Conservation (phyloP, 2,888 invertebrate species). For the Ichneumoninae sp. region DNA sequence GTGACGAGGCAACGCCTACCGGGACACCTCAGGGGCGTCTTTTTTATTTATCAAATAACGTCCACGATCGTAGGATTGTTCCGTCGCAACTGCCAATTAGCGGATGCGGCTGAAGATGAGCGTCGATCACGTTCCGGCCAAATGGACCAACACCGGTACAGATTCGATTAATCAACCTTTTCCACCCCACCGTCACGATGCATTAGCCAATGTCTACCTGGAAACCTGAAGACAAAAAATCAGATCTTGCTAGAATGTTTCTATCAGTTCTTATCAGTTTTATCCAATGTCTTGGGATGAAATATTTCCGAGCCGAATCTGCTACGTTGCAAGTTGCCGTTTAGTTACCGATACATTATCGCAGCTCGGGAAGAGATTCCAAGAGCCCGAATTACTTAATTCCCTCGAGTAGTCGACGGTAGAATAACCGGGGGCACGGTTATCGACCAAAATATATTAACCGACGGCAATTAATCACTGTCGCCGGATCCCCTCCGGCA, state of each 20-base stretch:
- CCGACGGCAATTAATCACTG: constrained; percentile 35
- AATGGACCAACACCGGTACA: background rate
- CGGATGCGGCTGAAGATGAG: constrained; percentile 37
- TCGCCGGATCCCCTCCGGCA: constrained; percentile 8
- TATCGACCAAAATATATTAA: constrained; percentile 21
- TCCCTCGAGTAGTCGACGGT: background rate
- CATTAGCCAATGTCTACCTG: background rate
- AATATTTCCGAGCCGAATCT: background rate
- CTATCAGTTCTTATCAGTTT: constrained; percentile 10
- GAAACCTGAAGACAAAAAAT: background rate
- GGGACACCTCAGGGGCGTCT: constrained; percentile 21
- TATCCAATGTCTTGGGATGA: background rate
- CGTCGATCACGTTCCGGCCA: constrained; percentile 29
- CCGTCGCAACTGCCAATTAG: constrained; percentile 56
- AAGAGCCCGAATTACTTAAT: background rate
- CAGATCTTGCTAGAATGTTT: background rate
- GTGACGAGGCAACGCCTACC: constrained; percentile 52
- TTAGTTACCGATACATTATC: background rate
- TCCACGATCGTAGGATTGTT: constrained; percentile 17
- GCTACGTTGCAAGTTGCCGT: background rate
- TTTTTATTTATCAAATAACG: constrained; percentile 55
- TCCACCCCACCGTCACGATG: background rate
- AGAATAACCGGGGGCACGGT: background rate
- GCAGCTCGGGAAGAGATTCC: background rate
- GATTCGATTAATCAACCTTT: constrained; percentile 27